A percentile compares a stretch with the other conserved stretches of the same genome.
Conservation (phyloP, 1,140 invertebrate species). For the Drosophila albomicans region DNA sequence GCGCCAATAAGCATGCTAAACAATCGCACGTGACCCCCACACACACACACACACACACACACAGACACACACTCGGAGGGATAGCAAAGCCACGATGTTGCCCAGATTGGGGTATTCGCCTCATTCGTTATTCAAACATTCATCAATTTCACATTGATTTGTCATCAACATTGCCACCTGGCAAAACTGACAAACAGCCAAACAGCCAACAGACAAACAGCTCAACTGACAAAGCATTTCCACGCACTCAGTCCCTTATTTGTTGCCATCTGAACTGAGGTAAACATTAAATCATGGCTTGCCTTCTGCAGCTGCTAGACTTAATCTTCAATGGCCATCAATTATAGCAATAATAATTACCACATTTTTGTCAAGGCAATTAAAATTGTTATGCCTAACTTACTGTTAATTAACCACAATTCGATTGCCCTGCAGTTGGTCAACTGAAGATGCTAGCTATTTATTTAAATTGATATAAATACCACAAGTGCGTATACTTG, state of each 20-base stretch:
- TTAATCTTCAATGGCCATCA: constrained; percentile 1
- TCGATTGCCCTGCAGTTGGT: not conserved
- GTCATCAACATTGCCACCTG: constrained; percentile 26
- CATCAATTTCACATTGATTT: constrained; percentile 74
- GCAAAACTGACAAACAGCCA: constrained; percentile 9
- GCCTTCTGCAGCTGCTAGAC: not conserved
- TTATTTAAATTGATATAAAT: not conserved
- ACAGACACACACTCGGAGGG: too few species aligned
- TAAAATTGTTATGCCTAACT: not conserved
- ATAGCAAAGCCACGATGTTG: not conserved
- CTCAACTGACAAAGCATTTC: constrained; percentile 1
- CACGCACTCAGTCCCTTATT: not conserved
- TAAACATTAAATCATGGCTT: constrained; percentile 4
- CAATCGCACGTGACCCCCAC: constrained; percentile 43
- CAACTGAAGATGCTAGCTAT: not conserved
- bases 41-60: too few species aligned
- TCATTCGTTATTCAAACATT: constrained; percentile 40
- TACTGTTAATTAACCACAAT: constrained; percentile 1
- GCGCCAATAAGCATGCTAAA: constrained; percentile 79
- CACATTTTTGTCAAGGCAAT: constrained; percentile 7
- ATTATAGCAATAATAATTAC: constrained; percentile 5
- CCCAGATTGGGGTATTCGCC: not conserved
- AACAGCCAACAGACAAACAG: not conserved
- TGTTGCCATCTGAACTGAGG: not conserved
- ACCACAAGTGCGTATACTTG: too few species aligned